Evolutionary conservation across 2,888 invertebrate genomes (phyloP), one percentile per base, ranked within the genome.

Genomic region (Polydesmus complanatus): DNA sequence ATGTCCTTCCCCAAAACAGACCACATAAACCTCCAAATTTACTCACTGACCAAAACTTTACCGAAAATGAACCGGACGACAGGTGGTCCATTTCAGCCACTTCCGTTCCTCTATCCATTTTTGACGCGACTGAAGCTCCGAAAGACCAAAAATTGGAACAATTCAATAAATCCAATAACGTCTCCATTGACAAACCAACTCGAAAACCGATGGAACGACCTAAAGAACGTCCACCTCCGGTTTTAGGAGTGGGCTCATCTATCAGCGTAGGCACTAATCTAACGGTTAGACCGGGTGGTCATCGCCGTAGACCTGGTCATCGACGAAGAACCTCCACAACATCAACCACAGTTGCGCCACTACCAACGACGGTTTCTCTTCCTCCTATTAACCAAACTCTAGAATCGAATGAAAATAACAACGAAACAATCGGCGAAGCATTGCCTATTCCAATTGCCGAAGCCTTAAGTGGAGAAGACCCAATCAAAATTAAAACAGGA

Each of bases 261-360:
- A 54, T 64, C 26, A 62, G 62, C 56, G 54, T 64, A 3, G 64
- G 23, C 18, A 62, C 62, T 18, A 60, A 60, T 27, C 27, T 64
- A 22, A 64, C 64, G 2, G 64, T 64, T 47, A 56, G 56, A 23
- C 52, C 61, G 21, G 62, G 55, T 18, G 60, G 37, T 8, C 8
- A 14, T 8, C 37, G 14, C 8, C 5, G 37, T 8, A 37, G 37
- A 14, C 37, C 8, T 8, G 5, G 5, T 5, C 8, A 14, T 22
- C 26, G 14, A 53, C 54, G 26, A 22, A 23, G 54, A 37, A n/a
- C 11, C 3, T 14, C 51, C n/a, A 51, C 54, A 23, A 21, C 49
- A 50, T 3, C 50, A 2, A 14, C 22, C 2, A 27, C 27, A n/a
- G 37, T 22, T 21, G 55, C 53, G 18, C 19, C 53, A 26, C 1